Percentiles rank a stretch among this genome's conserved stretches.
Conservation (phyloP, 2,797 vertebrate species). For the Rousettus madagascariensis region DNA sequence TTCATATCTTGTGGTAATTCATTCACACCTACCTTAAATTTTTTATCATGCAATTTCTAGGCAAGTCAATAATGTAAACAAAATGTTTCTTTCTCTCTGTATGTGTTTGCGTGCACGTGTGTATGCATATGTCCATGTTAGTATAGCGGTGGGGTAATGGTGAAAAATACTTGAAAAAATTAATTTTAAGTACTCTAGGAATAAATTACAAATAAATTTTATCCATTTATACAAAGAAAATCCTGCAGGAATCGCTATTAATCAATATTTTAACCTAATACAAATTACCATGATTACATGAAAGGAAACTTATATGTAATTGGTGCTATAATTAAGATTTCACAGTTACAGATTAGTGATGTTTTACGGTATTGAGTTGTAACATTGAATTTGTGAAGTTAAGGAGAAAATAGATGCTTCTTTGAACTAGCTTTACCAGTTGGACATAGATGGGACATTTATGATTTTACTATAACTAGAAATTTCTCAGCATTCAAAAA, state of each 20-base stretch:
- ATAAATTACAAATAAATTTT: not conserved
- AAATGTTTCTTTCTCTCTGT: not conserved
- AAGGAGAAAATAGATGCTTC: not conserved
- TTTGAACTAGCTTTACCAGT: not conserved
- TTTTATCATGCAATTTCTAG: conserved; percentile 7
- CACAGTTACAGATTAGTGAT: not conserved
- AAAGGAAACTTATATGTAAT: not conserved
- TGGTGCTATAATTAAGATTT: not conserved
- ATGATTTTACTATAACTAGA: not conserved
- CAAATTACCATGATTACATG: not conserved
- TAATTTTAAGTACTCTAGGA: not conserved
- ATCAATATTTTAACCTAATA: not conserved
- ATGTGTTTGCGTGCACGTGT: not conserved
- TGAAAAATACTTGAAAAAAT: not conserved
- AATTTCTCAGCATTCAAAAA: not conserved
- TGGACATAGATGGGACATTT: not conserved
- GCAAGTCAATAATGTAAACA: conserved; percentile 25
- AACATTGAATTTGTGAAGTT: not conserved
- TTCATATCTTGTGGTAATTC: conserved; percentile 39
- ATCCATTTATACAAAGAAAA: not conserved
- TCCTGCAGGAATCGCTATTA: not conserved
- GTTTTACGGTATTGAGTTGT: not conserved
- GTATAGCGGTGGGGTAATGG: not conserved
- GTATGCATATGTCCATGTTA: not conserved
- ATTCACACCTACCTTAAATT: conserved; percentile 37